A percentile compares a stretch with the other conserved stretches of the same genome.
Evolutionary conservation across 2,888 invertebrate genomes (phyloP).

Genomic region (Azorinus chamasolen): DNA sequence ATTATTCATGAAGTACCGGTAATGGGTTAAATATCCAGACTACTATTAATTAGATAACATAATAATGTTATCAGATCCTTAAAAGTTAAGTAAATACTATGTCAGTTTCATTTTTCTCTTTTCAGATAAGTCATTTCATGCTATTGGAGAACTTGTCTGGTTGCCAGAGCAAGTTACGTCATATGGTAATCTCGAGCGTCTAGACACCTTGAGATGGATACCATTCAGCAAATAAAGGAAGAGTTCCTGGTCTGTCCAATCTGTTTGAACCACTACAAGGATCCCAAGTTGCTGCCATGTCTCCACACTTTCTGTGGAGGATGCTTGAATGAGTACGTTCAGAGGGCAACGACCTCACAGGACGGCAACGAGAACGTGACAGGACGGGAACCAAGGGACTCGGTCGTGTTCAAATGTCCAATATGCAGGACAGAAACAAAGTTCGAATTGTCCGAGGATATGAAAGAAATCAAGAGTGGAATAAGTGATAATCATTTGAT

Average conservation of each 20-base stretch:
- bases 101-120: too few relatives aligned
- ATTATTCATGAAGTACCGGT: too few relatives aligned
- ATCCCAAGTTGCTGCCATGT: constrained; percentile 69
- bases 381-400: constrained; percentile 21
- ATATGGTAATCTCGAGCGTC: too few relatives aligned
- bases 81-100: too few relatives aligned
- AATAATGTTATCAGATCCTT: too few relatives aligned
- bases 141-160: too few relatives aligned
- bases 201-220: constrained; percentile 49
- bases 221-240: constrained; percentile 68
- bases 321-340: constrained; percentile 60
- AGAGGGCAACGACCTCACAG: constrained; percentile 22
- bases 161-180: too few relatives aligned
- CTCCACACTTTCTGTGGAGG: constrained; percentile 68
- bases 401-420: constrained; percentile 63
- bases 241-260: constrained; percentile 70
- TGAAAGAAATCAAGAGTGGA: constrained; percentile 54
- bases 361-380: constrained; percentile 10
- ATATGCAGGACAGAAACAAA: constrained; percentile 64
- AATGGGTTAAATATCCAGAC: too few relatives aligned
- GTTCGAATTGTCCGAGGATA: constrained; percentile 60
- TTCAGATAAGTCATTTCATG: too few relatives aligned
- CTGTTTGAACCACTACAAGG: constrained; percentile 62
- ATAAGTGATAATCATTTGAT: constrained; percentile 71
- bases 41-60: too few relatives aligned